A percentile compares a stretch with the other conserved stretches of the same genome.
Conservation (phyloP, 2,113 vertebrate genomes). For the Cyprinodon tularosa region DNA sequence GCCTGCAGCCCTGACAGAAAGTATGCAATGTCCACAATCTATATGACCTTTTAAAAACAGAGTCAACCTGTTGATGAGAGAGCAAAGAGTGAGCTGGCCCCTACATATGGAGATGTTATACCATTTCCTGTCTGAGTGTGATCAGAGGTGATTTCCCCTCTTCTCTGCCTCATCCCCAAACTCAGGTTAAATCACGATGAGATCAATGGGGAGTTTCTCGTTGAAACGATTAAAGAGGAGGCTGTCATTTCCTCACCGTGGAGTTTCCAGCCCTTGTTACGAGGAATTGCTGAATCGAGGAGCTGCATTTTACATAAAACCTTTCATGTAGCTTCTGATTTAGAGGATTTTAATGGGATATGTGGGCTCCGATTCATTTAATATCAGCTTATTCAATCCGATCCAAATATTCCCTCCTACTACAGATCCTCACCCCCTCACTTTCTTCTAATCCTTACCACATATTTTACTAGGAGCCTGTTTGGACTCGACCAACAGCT, state of each 20-base stretch:
- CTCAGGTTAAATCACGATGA: not conserved
- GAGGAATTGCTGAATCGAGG: slow-evolving; percentile 55
- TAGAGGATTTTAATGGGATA: slow-evolving; percentile 43
- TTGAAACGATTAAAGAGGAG: slow-evolving; percentile 7
- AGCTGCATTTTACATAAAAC: slow-evolving; percentile 38
- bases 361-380: not conserved
- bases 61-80: slow-evolving; percentile 57
- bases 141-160: slow-evolving; percentile 28
- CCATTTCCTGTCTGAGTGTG: not conserved
- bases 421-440: not conserved
- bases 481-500: slow-evolving; percentile 28
- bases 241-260: slow-evolving; percentile 6
- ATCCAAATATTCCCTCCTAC: slow-evolving; percentile 2
- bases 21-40: slow-evolving; percentile 23
- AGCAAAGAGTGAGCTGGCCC: slow-evolving; percentile 24
- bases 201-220: slow-evolving; percentile 14
- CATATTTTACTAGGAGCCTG: slow-evolving; percentile 37
- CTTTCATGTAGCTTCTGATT: slow-evolving; percentile 40
- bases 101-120: slow-evolving; percentile 8
- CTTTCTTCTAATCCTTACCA: slow-evolving; percentile 28
- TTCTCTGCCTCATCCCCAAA: slow-evolving; percentile 9
- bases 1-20: slow-evolving; percentile 26
- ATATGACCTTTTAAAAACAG: slow-evolving; percentile 48
- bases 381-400: not conserved
- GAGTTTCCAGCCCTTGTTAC: slow-evolving; percentile 41